phyloP scores from a whole-genome alignment of 1,140 invertebrate genomes.

The Zaprionus taronus region DNA sequence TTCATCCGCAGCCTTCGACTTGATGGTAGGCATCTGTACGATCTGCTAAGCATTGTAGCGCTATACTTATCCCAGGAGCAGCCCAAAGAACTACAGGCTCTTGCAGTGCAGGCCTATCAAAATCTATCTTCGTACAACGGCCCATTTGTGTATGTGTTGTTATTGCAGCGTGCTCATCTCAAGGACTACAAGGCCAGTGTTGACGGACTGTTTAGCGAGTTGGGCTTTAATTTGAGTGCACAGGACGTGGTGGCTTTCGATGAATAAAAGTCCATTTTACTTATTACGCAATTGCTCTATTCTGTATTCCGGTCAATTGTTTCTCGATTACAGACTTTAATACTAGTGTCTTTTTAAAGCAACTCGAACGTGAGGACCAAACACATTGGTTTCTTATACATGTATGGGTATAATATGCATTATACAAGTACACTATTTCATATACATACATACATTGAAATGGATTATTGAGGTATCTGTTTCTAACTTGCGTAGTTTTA shows the following conservation, averaged over 20 bases:
- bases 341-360: conserved; percentile 65
- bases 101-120: conserved; percentile 53
- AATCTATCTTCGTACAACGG: conserved; percentile 62
- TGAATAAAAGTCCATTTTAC: conserved; percentile 48
- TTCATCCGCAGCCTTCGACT: conserved; percentile 85
- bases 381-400: conserved; percentile 25
- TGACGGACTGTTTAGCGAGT: conserved; percentile 29
- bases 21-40: conserved; percentile 85
- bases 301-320: conserved; percentile 45
- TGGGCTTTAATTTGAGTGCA: conserved; percentile 53
- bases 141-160: conserved; percentile 73
- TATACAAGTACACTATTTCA: conserved; percentile 24
- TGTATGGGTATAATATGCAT: conserved; percentile 26
- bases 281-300: conserved; percentile 69
- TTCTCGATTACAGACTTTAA: conserved; percentile 58
- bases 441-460: conserved; percentile 28
- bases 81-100: conserved; percentile 84
- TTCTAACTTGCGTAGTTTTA: conserved; percentile 69
- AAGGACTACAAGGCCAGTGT: conserved; percentile 66
- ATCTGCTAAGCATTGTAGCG: conserved; percentile 81
- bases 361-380: conserved; percentile 13
- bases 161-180: conserved; percentile 69
- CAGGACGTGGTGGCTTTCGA: conserved; percentile 17
- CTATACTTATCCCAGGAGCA: conserved; percentile 85
- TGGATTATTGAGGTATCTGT: conserved; percentile 56